These are phyloP conservation scores for Zeus faber DNA, from an alignment of 2,113 vertebrate species.

Conservation along the genomic window DNA sequence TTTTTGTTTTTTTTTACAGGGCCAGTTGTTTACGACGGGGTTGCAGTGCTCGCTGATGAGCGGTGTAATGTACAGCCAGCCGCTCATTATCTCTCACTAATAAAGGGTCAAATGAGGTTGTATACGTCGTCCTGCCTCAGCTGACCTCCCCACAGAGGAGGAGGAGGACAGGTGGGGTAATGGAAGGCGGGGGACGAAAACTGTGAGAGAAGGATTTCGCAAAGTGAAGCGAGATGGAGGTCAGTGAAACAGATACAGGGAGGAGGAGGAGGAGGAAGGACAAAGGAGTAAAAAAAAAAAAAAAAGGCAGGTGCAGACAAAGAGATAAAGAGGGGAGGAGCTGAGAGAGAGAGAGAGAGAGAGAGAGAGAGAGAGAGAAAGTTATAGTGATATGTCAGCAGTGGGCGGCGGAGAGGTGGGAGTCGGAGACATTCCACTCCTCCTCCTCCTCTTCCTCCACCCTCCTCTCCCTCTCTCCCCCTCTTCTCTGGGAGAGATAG, in stretches of 20 bases:
- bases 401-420: slow-evolving; percentile 52
- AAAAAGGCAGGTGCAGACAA: slow-evolving; percentile 58
- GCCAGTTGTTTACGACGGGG: too few relatives aligned
- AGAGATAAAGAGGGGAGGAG: too few relatives aligned
- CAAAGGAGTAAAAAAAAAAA: slow-evolving; percentile 36
- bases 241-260: slow-evolving; percentile 56
- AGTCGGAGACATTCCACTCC: slow-evolving; percentile 56
- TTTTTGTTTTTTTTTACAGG: too few relatives aligned
- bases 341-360: slow-evolving; percentile 3
- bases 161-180: slow-evolving; percentile 31
- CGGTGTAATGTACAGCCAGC: too few relatives aligned
- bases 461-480: slow-evolving; percentile 31
- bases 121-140: too few relatives aligned
- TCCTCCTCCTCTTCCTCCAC: slow-evolving; percentile 26
- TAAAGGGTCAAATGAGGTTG: too few relatives aligned
- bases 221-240: slow-evolving; percentile 58
- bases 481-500: slow-evolving; percentile 34
- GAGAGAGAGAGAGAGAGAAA: slow-evolving; percentile 34
- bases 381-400: slow-evolving; percentile 64
- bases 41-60: too few relatives aligned
- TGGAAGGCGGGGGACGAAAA: slow-evolving; percentile 52
- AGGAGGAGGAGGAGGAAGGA: slow-evolving; percentile 49
- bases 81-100: too few relatives aligned
- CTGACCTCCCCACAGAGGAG: too few relatives aligned
- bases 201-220: slow-evolving; percentile 54